phyloP scores from a whole-genome alignment of 2,113 vertebrate genomes.

The Carassius carassius region DNA sequence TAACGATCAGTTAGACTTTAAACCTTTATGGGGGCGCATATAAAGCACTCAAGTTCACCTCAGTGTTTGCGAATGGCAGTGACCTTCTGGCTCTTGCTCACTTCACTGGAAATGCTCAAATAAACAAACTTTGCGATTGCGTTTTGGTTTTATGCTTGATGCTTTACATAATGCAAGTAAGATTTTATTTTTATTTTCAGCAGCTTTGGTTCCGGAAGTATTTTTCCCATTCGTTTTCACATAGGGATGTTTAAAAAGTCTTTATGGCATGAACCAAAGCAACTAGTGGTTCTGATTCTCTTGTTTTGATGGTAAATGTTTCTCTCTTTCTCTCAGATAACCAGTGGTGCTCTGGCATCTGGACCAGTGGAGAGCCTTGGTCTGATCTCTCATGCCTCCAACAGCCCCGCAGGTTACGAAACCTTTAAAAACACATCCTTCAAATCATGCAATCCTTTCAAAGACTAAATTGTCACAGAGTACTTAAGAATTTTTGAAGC shows the following conservation, averaged over 20 bases:
- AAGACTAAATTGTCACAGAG: neutral
- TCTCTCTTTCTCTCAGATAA: slow-evolving; percentile 54
- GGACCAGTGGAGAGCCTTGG: slow-evolving; percentile 61
- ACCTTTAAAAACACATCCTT: neutral
- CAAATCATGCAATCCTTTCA: neutral
- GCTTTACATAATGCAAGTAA: too few species aligned
- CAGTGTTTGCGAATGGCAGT: neutral
- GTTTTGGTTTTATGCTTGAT: too few species aligned
- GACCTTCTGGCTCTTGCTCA: neutral
- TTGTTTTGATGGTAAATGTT: neutral
- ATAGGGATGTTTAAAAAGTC: neutral
- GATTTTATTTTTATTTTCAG: too few species aligned
- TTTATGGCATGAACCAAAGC: neutral
- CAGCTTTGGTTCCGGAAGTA: too few species aligned
- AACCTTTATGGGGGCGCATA: neutral
- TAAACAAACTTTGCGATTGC: neutral
- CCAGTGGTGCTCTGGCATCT: slow-evolving; percentile 65
- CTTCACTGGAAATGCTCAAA: neutral
- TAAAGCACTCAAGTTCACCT: neutral
- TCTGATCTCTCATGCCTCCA: slow-evolving; percentile 38
- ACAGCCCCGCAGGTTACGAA: slow-evolving; percentile 41
- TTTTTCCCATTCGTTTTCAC: neutral
- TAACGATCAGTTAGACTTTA: neutral
- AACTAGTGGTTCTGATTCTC: too few species aligned
- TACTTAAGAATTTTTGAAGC: neutral